A percentile compares a stretch with the other conserved stretches of the same genome.
These are phyloP conservation scores for Drosophila truncata DNA, from an alignment of 1,140 invertebrate species.

Conservation along the genomic window DNA sequence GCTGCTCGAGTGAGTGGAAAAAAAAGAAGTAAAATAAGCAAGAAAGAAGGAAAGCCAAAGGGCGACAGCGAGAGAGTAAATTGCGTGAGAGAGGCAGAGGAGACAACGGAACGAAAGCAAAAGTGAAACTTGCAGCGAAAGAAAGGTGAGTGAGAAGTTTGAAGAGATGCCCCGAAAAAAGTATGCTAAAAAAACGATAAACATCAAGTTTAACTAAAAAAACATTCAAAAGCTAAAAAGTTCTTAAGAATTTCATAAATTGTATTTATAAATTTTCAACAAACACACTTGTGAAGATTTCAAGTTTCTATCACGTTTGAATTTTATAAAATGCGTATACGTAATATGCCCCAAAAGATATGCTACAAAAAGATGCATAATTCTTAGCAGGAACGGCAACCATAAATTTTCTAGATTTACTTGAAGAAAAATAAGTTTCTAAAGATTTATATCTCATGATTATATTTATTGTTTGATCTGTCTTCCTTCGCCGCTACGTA, in stretches of 20 bases:
- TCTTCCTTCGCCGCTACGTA: not conserved
- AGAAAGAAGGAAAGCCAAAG: conserved; percentile 9
- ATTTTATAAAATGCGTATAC: not conserved
- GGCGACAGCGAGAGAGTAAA: conserved; percentile 1
- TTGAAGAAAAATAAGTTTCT: too few species aligned
- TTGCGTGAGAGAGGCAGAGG: conserved; percentile 6
- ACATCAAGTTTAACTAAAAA: not conserved
- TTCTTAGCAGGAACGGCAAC: not conserved
- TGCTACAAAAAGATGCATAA: not conserved
- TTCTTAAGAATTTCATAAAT: not conserved
- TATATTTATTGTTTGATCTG: not conserved
- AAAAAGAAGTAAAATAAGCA: conserved; percentile 33
- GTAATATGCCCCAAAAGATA: not conserved
- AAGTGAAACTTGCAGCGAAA: conserved; percentile 33
- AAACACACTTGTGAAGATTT: not conserved
- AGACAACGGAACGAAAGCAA: conserved; percentile 33
- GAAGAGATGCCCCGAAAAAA: conserved; percentile 6
- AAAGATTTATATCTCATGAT: too few species aligned
- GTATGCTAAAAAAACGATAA: conserved; percentile 18
- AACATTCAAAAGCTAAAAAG: not conserved
- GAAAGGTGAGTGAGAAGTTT: conserved; percentile 30
- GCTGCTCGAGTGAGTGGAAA: conserved; percentile 38
- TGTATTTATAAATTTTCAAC: not conserved
- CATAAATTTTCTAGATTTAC: too few species aligned
- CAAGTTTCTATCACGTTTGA: too few species aligned